Evolutionary conservation across 92 coral and sea anemone genomes (phyloP), one percentile per base, ranked within the genome.

Genomic region (Porites evermanni): DNA sequence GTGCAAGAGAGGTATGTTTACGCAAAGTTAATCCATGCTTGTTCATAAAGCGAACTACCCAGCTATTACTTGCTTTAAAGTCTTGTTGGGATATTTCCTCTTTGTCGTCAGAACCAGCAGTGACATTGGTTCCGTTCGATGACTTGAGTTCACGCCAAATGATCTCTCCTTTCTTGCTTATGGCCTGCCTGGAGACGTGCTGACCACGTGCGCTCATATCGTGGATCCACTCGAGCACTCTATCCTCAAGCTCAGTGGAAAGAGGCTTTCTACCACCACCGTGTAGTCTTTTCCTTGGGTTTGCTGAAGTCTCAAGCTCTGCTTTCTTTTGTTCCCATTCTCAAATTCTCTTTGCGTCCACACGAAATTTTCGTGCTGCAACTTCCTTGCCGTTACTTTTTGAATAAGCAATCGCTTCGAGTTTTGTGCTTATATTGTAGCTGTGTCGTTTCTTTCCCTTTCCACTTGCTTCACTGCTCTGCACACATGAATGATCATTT

Each of bases 201-300:
- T 82, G 86, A 82, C 86, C 78, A n/a, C 54, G 78, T 82, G 86
- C 79, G 17, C 86, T 54, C 86, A 82, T 70, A 82, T 70, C 70
- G 79, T 82, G 54, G 61, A 82, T 68, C 86, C 71, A 29, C 76
- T 82, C 78, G 75, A 70, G 86, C 53, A 71, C 86, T 72, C 67
- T 79, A 21, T 77, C 81, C 67, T 77, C 70, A 50, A 79, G 71
- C 32, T 70, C 71, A 52, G 60, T 67, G 20, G 69, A 73, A 69
- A 81, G 59, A 24, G 86, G 85, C 51, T 72, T 80, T 80, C 74
- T 72, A 12, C 85, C 85, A 32, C 65, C 71, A 4, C 65, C 77
- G 29, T 71, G 69, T 81, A 81, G 86, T 60, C 75, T 67, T 68
- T 67, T 80, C 75, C 77, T 70, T 81, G 66, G 38, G 77, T 81